Base-by-base conservation (phyloP, 2,113 vertebrate species). In the Empidonax traillii region DNA sequence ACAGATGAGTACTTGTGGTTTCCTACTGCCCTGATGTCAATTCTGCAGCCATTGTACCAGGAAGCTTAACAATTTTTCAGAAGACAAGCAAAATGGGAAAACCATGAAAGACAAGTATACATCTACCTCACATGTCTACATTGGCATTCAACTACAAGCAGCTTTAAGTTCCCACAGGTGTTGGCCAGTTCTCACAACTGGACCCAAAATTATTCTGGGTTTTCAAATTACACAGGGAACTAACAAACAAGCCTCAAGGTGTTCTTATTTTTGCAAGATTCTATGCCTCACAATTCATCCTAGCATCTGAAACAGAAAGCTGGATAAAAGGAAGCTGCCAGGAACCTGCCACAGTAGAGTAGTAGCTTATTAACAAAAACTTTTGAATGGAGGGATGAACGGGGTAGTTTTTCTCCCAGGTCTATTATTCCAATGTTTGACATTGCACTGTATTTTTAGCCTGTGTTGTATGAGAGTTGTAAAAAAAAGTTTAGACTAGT, bases 341-440 rank as follows among this genome's bases (percentile, higher is more conserved):
- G 63, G 35, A 82, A 51, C 15, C 16, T 79, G 19, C 14, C 58
- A 39, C 24, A 8, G 21, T 14, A 52, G 13, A 18, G 11, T 5
- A 74, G 47, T 3, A 82, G 35, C 35, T 59, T 55, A 37, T 17
- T 85, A 68, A 72, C 25, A 10, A 75, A 28, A n/a, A 28, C 31
- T 20, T 67, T 21, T 33, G 24, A 76, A 43, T 19, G 30, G 52
- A 53, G 20, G 15, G 10, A 72, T 19, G 39, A 81, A 66, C 5
- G 12, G 4, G 3, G 8, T 21, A 10, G 0, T 0, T 18, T 65
- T 80, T 69, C 24, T 5, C 61, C 31, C 56, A 62, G 41, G 15
- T 76, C 46, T 47, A 18, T 51, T 77, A 71, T 20, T 44, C 12
- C 31, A 77, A 10, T 41, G 25, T 62, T 77, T 73, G 53, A 51